Evolutionary conservation across 2,113 vertebrate genomes (phyloP), one percentile per base, ranked within the genome.

Genomic region (Hipposideros armiger): DNA sequence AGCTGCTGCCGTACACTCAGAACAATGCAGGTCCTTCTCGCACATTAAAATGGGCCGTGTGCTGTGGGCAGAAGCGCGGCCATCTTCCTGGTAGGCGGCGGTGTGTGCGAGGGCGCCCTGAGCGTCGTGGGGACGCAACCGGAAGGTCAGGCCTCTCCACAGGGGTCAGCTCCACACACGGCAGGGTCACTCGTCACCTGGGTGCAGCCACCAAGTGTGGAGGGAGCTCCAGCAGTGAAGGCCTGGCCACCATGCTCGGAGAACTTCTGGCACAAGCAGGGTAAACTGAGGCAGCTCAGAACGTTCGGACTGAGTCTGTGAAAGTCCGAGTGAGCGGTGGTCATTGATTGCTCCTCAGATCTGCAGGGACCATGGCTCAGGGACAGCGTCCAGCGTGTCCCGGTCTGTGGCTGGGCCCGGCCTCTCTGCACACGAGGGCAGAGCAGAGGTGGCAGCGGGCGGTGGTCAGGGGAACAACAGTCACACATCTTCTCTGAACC

Each of bases 1-100:
- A 99, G 99, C 98, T 99, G 98, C 98, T 98, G 96, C 94, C 97
- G 96, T 91, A 95, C 97, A 97, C 97, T 97, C 97, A 98, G 98
- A 98, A 97, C 98, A 98, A 97, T 77, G 97, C 36, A 89, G 96
- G 95, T 97, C 97, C 98, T 98, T 97, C 97, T 96, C 96, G 97
- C 98, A 98, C 97, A 97, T 98, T 96, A 97, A 97, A 98, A 97
- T n/a, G 91, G 96, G 97, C 97, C 89, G 50, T 87, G 95, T 87
- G 94, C 93, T 74, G 5, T 69, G 88, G 67, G 87, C 90, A 17
- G 47, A 50, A 2, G 47, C 47, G 47, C 47, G 47, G 47, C 47
- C 47, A 50, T 50, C 47, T 69, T 96, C 94, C 92, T 95, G 76
- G 96, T 86, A 93, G 86, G 90, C 92, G 90, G 62, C 94, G 36